A percentile compares a stretch with the other conserved stretches of the same genome.
Evolutionary conservation across 35 echinoderm and acorn worm species (phyloP).

Genomic region (Ophiothrix spiculata): DNA sequence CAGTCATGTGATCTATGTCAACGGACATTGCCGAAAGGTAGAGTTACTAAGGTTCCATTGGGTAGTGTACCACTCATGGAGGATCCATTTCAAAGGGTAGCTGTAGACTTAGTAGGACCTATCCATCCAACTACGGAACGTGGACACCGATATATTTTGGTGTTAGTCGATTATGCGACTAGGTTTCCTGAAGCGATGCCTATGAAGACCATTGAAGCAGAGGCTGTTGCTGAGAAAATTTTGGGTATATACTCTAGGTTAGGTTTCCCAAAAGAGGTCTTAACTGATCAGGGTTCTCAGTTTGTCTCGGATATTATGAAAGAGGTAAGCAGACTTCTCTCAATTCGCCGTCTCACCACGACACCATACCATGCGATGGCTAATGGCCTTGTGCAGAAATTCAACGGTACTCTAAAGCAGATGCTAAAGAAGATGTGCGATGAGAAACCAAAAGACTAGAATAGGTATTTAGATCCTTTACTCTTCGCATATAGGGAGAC

Average conservation of each 20-base stretch:
- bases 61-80: slow-evolving; percentile 30
- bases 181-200: slow-evolving; percentile 42
- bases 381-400: background rate
- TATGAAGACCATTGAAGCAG: slow-evolving; percentile 23
- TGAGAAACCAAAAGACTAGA: slow-evolving; percentile 9
- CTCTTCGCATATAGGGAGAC: slow-evolving; percentile 26
- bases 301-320: slow-evolving; percentile 23
- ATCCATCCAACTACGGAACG: slow-evolving; percentile 26
- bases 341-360: slow-evolving; percentile 42
- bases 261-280: slow-evolving; percentile 26
- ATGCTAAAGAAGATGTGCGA: slow-evolving; percentile 15
- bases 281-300: slow-evolving; percentile 31
- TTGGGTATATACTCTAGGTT: slow-evolving; percentile 25
- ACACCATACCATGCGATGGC: slow-evolving; percentile 53
- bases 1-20: no score
- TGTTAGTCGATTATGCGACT: slow-evolving; percentile 39
- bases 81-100: slow-evolving; percentile 33
- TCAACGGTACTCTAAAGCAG: background rate
- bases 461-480: slow-evolving; percentile 18
- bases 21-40: slow-evolving; percentile 39
- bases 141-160: slow-evolving; percentile 25
- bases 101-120: slow-evolving; percentile 43
- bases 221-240: slow-evolving; percentile 23
- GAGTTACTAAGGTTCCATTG: slow-evolving; percentile 37
- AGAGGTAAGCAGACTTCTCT: slow-evolving; percentile 49